Percentiles rank a stretch among this genome's conserved stretches.
Conservation (phyloP, 1,140 invertebrate species). For the Paramacrobiotus metropolitanus region DNA sequence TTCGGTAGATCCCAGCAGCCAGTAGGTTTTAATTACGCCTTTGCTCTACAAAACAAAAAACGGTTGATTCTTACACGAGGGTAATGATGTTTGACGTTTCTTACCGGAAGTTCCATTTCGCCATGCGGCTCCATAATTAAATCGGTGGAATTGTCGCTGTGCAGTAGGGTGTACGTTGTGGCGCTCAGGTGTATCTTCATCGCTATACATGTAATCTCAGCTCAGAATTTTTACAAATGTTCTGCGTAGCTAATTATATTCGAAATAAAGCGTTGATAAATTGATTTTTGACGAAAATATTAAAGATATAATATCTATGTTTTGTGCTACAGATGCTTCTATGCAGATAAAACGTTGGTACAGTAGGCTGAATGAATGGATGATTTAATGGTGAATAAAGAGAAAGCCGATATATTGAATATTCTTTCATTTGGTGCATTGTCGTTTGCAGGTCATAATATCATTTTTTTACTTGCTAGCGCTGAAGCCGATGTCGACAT, state of each 20-base stretch:
- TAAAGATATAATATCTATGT: no score
- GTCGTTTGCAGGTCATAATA: no score
- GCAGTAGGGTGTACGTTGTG: slow-evolving; percentile 60
- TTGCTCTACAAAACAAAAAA: not conserved
- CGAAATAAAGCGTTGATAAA: not conserved
- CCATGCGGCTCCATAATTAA: slow-evolving; percentile 69
- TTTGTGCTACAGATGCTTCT: no score
- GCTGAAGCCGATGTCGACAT: no score
- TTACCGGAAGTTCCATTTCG: slow-evolving; percentile 74
- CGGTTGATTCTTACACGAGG: not conserved
- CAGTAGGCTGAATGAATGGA: no score
- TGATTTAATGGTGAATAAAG: no score
- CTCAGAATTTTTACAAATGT: not conserved
- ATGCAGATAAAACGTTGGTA: no score
- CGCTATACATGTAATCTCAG: slow-evolving; percentile 31
- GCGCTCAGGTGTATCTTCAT: slow-evolving; percentile 82
- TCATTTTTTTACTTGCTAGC: no score
- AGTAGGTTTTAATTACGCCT: not conserved
- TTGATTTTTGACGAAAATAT: not conserved
- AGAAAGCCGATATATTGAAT: no score
- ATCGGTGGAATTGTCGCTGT: slow-evolving; percentile 62
- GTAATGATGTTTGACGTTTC: not conserved
- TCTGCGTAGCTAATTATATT: not conserved
- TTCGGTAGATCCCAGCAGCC: not conserved
- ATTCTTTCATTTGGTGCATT: no score